Evolutionary conservation across 2,113 vertebrate species (phyloP).

Genomic region (Nymphicus hollandicus): DNA sequence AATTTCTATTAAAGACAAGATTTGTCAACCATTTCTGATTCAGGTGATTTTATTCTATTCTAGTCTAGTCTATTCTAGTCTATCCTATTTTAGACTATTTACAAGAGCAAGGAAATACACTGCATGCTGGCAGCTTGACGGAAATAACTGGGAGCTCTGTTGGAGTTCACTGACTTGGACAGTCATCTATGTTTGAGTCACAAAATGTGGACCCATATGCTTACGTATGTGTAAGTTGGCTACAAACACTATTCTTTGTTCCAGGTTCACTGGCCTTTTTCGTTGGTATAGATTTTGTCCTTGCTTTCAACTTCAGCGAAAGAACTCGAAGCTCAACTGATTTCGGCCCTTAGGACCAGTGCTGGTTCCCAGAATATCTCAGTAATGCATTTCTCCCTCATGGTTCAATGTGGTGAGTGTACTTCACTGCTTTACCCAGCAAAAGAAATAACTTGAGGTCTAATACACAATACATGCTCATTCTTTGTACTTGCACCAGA

Average conservation of each 20-base stretch:
- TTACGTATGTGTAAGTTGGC: not conserved
- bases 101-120: not conserved
- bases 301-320: not conserved
- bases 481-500: not conserved
- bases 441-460: not conserved
- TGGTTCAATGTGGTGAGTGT: not conserved
- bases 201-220: not conserved
- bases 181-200: not conserved
- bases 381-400: not conserved
- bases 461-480: not conserved
- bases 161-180: not conserved
- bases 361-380: not conserved
- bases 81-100: no score
- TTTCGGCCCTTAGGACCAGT: not conserved
- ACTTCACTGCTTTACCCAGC: not conserved
- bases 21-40: not conserved
- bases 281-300: not conserved
- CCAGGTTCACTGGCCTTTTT: not conserved
- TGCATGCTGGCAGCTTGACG: not conserved
- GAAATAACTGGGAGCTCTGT: not conserved
- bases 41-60: not conserved
- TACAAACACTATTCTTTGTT: not conserved
- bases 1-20: not conserved
- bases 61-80: no score
- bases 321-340: not conserved